Evolutionary conservation across 2,888 invertebrate genomes (phyloP), one percentile per base, ranked within the genome.

Genomic region (Chaetoderma sp.): DNA sequence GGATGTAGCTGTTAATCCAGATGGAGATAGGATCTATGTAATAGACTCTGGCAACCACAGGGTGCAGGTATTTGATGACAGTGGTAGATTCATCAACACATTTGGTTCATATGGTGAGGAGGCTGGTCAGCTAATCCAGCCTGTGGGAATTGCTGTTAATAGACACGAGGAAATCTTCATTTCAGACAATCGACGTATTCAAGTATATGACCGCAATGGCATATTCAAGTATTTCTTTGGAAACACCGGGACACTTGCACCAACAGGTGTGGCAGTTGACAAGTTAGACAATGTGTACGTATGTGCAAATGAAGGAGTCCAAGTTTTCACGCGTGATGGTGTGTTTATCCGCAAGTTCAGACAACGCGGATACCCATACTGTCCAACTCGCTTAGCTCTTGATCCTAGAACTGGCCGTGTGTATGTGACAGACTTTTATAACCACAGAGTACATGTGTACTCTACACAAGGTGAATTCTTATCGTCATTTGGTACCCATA

Each of bases 281-380:
- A 94, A 96, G 67, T 91, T 96, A 82, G 98, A 98, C 80, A 96
- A 97, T 88, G 97, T 98, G 85, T 99, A 98, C 88, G 97, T 99
- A 73, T 98, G 97, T 89, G 98, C 99, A 90, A 99, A 93, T 90
- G 98, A 98, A 90, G 92, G 98, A 88, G 93, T 98, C 68, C 98
- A 98, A 92, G 83, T 84, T 8, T 85, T 84, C 65, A 78, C 79
- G 90, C 95, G 96, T 78, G 98, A 98, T 87, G 98, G 98, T 72
- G 94, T 95, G 50, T 98, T 97, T 88, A 96, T 98, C 76, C 95
- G 97, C 71, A 96, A 96, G 89, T 98, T 99, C 85, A 98, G 98
- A 60, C 90, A 93, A 32, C 93, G 94, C 81, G 98, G 98, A 66
- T n/a, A n/a, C n/a, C n/a, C n/a, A n/a, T n/a, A n/a, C n/a, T n/a